phyloP scores from a whole-genome alignment of 2,113 vertebrate species.

The Semicossyphus pulcher region DNA sequence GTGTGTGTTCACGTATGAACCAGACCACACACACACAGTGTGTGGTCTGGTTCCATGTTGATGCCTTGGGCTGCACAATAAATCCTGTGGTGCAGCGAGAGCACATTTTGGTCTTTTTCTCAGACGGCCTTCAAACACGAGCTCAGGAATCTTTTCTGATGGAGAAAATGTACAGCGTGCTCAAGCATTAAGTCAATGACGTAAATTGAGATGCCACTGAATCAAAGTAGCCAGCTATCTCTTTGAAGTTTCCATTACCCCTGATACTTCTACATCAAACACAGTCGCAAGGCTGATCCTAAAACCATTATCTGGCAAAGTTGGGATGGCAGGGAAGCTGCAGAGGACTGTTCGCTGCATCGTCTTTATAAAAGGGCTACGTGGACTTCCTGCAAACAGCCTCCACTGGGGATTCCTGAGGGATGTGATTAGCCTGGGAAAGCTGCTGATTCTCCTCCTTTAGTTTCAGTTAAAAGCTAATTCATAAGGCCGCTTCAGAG shows the following conservation, averaged over 20 bases:
- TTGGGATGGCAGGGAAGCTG: constrained; percentile 37
- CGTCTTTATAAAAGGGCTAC: constrained; percentile 34
- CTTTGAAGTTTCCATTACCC: constrained; percentile 84
- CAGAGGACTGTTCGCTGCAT: constrained; percentile 31
- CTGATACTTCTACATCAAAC: constrained; percentile 80
- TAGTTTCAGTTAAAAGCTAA: constrained; percentile 42
- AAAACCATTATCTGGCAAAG: constrained; percentile 76
- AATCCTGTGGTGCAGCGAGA: constrained; percentile 21
- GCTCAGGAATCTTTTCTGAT: constrained; percentile 62
- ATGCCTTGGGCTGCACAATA: constrained; percentile 42
- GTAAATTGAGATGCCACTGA: constrained; percentile 76
- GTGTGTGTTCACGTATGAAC: background rate
- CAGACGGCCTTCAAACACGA: constrained; percentile 41
- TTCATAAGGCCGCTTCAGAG: constrained; percentile 22
- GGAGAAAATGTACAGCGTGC: constrained; percentile 49
- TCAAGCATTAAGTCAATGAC: constrained; percentile 69
- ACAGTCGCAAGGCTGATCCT: constrained; percentile 65
- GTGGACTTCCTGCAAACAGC: constrained; percentile 28
- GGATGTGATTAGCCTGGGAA: constrained; percentile 28
- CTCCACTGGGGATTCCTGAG: constrained; percentile 16
- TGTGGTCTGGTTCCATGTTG: constrained; percentile 39
- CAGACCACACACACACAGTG: no score
- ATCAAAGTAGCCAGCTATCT: constrained; percentile 65
- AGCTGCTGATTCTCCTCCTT: constrained; percentile 35
- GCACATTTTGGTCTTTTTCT: constrained; percentile 17